Evolutionary conservation across 1,140 invertebrate species (phyloP).

Genomic region (Drosophila ananassae): DNA sequence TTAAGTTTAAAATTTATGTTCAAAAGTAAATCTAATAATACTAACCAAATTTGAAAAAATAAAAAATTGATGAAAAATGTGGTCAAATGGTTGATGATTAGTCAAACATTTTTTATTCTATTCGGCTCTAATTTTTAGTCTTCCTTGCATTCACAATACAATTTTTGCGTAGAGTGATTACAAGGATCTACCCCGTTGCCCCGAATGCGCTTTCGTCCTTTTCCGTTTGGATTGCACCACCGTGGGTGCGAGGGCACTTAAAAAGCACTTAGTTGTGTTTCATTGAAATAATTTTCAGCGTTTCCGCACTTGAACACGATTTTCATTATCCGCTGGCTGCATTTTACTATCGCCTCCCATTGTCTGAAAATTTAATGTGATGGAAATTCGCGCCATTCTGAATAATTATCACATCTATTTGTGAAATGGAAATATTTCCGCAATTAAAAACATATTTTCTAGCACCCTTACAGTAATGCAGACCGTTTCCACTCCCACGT

Average conservation of each 20-base stretch:
- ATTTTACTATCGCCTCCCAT: conserved; percentile 65
- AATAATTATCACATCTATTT: conserved; percentile 77
- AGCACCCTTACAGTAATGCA: conserved; percentile 64
- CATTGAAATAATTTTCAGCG: conserved; percentile 78
- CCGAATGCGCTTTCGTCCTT: conserved; percentile 9
- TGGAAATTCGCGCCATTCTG: conserved; percentile 71
- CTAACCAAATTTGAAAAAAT: too few species aligned
- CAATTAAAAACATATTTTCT: conserved; percentile 77
- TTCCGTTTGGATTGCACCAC: conserved; percentile 32
- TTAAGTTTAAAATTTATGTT: too few species aligned
- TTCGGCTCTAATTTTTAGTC: too few species aligned
- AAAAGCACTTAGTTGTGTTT: conserved; percentile 73
- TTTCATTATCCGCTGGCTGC: conserved; percentile 61
- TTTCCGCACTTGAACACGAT: conserved; percentile 70
- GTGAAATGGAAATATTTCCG: conserved; percentile 71
- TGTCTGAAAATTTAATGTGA: conserved; percentile 78
- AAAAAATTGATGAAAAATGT: too few species aligned
- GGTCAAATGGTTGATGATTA: too few species aligned
- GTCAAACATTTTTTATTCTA: too few species aligned
- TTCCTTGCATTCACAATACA: conserved; percentile 12
- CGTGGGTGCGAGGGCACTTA: conserved; percentile 42
- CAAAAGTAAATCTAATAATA: too few species aligned
- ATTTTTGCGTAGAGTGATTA: neutral
- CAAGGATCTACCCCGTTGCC: neutral
- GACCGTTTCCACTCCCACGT: conserved; percentile 25